Base-by-base conservation (phyloP, 2,888 invertebrate genomes). In the Disparrhopalites patrizii region DNA sequence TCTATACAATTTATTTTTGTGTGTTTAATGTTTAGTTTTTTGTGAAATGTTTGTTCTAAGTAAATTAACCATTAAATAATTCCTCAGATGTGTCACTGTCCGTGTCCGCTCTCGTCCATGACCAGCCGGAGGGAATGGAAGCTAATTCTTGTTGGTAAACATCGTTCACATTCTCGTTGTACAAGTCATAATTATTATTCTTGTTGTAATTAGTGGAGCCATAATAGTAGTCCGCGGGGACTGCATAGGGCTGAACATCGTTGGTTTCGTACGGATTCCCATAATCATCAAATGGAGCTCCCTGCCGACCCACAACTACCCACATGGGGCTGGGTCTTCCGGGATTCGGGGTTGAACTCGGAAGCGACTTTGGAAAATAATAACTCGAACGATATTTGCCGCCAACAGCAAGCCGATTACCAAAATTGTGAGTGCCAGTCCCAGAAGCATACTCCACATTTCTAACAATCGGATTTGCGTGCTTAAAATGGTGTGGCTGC, bases 301-400 rank as follows among this genome's bases (percentile, higher is more conserved):
- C 64, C 30, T 57, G 57, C 30, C 64, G 28, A 15, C 57, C 47
- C 64, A 47, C 50, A 7, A 65, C 64, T 33, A 65, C 64, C 43
- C 47, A 65, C 25, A 65, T 57, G n/a, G 64, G 64, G 36, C 13
- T 36, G 36, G 13, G 13, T 15, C 30, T 13, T 30, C 30, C 30
- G 13, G 54, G 10, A 18, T 18, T 30, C 10, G 54, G 18, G 4
- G 28, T 54, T 5, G 54, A 18, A 18, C 8, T 54, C 15, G n/a
- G 1, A 20, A 54, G 15, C 3, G 33, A 18, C 1, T 31, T 5
- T 7, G 64, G 64, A 20, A 57, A 57, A 33, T 65, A 65, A 47
- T 40, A 65, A 15, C 56, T 56, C 10, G 64, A 65, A 50, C 64
- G 56, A 57, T 65, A 65, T 51, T 65, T 65, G 31, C 57, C 57